These are phyloP conservation scores for Papilio aristodemus DNA, from an alignment of 1,140 invertebrate genomes.

Conservation along the genomic window DNA sequence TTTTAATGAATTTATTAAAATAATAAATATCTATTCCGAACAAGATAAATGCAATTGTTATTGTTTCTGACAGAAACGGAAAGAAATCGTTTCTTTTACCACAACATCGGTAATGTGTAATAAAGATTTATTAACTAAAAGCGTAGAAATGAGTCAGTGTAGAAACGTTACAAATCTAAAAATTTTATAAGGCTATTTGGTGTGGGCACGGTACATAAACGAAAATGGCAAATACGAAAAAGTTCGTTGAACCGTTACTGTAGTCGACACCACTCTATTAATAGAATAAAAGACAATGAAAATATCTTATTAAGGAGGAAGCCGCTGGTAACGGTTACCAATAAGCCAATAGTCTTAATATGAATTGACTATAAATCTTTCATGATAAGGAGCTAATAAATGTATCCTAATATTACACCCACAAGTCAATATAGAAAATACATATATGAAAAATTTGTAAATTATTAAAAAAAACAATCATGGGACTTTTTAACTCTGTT, in stretches of 20 bases:
- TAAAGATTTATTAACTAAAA: slow-evolving; percentile 31
- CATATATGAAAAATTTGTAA: neutral
- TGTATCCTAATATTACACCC: too few species aligned
- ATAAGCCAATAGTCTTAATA: too few species aligned
- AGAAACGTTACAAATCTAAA: slow-evolving; percentile 10
- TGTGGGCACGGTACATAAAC: slow-evolving; percentile 52
- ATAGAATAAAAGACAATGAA: slow-evolving; percentile 13
- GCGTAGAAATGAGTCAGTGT: slow-evolving; percentile 36
- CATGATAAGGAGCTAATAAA: too few species aligned
- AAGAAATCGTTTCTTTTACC: neutral
- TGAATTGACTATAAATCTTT: too few species aligned
- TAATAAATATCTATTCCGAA: too few species aligned
- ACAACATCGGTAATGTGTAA: slow-evolving; percentile 26
- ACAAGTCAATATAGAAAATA: too few species aligned
- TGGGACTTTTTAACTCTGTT: neutral
- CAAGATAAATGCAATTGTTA: too few species aligned
- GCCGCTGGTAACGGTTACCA: neutral
- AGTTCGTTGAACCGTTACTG: slow-evolving; percentile 55
- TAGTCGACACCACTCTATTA: slow-evolving; percentile 31
- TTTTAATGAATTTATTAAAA: too few species aligned
- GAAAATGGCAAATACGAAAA: slow-evolving; percentile 62
- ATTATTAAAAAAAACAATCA: neutral
- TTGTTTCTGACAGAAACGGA: neutral
- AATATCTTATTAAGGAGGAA: neutral
- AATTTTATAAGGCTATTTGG: slow-evolving; percentile 45